Conservation (phyloP, 2,888 invertebrate genomes). For the Cryptocephalus primarius region DNA sequence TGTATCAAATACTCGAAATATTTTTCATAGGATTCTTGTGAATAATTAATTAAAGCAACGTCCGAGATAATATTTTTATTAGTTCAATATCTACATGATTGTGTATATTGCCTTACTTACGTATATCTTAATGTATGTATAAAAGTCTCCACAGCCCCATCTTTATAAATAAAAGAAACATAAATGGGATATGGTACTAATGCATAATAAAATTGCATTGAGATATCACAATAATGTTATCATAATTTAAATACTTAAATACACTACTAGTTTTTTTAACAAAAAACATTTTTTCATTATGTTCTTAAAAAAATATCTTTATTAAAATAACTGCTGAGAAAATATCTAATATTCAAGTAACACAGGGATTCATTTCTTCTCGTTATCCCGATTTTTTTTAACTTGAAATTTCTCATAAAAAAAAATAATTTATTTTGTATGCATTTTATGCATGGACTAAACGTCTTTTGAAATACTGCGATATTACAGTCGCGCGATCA, state of each 20-base stretch:
- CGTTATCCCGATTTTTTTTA: slow-evolving; percentile 3
- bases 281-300: not conserved
- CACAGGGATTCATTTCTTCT: slow-evolving; percentile 1
- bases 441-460: slow-evolving; percentile 11
- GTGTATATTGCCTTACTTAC: slow-evolving; percentile 24
- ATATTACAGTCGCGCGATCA: slow-evolving; percentile 6
- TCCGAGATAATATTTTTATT: slow-evolving; percentile 19
- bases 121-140: slow-evolving; percentile 22
- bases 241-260: slow-evolving; percentile 8
- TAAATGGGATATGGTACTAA: slow-evolving; percentile 18
- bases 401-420: slow-evolving; percentile 12
- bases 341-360: slow-evolving; percentile 4
- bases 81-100: slow-evolving; percentile 25
- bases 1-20: too few relatives aligned
- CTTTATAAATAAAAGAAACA: slow-evolving; percentile 19
- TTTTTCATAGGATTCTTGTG: too few relatives aligned
- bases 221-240: slow-evolving; percentile 23
- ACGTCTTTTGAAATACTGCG: slow-evolving; percentile 5
- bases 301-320: slow-evolving; percentile 10
- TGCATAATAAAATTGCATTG: slow-evolving; percentile 17
- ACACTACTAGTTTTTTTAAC: not conserved
- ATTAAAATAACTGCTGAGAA: slow-evolving; percentile 6
- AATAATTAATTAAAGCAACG: too few relatives aligned
- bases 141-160: slow-evolving; percentile 28
- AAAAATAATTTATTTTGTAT: slow-evolving; percentile 12